Percentiles rank a stretch among this genome's conserved stretches.
Evolutionary conservation across 2,113 vertebrate species (phyloP).

Genomic region (Hippocampus comes): DNA sequence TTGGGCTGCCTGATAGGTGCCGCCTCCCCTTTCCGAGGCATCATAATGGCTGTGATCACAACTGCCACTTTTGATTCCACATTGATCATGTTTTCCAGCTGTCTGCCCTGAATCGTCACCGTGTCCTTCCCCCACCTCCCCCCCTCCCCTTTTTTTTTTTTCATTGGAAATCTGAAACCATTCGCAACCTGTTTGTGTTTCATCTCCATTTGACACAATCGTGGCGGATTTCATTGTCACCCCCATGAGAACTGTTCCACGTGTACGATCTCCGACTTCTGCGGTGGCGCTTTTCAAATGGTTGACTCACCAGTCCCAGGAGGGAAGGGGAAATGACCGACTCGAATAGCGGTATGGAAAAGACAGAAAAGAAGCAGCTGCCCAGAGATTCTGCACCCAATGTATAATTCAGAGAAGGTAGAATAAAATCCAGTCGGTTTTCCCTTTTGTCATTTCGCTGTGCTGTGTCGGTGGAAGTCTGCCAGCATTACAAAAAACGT

Average conservation of each 20-base stretch:
- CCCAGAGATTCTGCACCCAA: slow-evolving; percentile 40
- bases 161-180: slow-evolving; percentile 27
- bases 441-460: slow-evolving; percentile 37
- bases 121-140: not conserved
- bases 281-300: slow-evolving; percentile 5
- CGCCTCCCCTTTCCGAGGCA: not conserved
- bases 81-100: slow-evolving; percentile 17
- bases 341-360: slow-evolving; percentile 14
- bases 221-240: not conserved
- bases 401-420: slow-evolving; percentile 54
- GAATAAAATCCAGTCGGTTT: slow-evolving; percentile 45
- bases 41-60: not conserved
- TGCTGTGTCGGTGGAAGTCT: slow-evolving; percentile 54
- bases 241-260: slow-evolving; percentile 6
- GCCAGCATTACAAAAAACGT: slow-evolving; percentile 59
- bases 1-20: not conserved
- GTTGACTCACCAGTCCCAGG: slow-evolving; percentile 25
- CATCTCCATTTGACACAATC: slow-evolving; percentile 13
- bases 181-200: slow-evolving; percentile 37
- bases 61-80: not conserved
- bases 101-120: slow-evolving; percentile 8
- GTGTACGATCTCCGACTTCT: slow-evolving; percentile 23
- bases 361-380: slow-evolving; percentile 40
- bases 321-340: slow-evolving; percentile 50
- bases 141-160: slow-evolving; percentile 3